These are phyloP conservation scores for Bombus waltoni DNA, from an alignment of 1,140 invertebrate species.

Conservation along the genomic window DNA sequence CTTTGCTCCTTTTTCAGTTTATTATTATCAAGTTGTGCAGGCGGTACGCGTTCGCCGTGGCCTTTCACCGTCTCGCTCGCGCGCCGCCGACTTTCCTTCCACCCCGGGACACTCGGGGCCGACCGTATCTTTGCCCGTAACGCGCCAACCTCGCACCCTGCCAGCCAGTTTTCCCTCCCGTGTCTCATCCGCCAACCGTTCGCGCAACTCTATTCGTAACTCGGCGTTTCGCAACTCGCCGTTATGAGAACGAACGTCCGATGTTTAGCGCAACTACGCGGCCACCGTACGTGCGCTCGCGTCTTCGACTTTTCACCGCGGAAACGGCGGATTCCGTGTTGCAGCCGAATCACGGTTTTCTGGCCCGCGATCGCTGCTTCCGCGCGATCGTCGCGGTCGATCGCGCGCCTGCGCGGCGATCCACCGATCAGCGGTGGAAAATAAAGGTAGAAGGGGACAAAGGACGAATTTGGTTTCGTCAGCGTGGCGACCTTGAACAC, in stretches of 20 bases:
- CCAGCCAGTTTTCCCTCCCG: background rate
- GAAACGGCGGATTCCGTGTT: no score
- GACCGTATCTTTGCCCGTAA: conserved; percentile 63
- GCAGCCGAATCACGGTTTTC: no score
- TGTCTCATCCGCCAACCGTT: background rate
- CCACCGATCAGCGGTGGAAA: background rate
- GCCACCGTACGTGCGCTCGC: no score
- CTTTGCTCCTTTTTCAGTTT: conserved; percentile 81
- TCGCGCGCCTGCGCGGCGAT: no score
- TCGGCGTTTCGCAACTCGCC: conserved; percentile 74
- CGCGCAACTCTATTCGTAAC: conserved; percentile 70
- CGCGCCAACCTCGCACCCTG: conserved; percentile 35
- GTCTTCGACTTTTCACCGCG: no score
- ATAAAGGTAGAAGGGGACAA: conserved; percentile 30
- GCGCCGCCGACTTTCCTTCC: conserved; percentile 23
- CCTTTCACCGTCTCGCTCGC: conserved; percentile 10
- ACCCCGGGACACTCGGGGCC: conserved; percentile 17
- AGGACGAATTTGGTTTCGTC: conserved; percentile 56
- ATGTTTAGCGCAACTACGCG: conserved; percentile 56
- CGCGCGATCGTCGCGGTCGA: background rate
- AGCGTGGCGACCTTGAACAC: conserved; percentile 73
- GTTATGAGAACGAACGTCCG: conserved; percentile 78
- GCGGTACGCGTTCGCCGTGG: no score
- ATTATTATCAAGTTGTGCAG: conserved; percentile 82
- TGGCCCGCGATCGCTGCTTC: no score